A percentile compares a stretch with the other conserved stretches of the same genome.
phyloP scores from a whole-genome alignment of 2,113 vertebrate genomes.

The Entelurus aequoreus region DNA sequence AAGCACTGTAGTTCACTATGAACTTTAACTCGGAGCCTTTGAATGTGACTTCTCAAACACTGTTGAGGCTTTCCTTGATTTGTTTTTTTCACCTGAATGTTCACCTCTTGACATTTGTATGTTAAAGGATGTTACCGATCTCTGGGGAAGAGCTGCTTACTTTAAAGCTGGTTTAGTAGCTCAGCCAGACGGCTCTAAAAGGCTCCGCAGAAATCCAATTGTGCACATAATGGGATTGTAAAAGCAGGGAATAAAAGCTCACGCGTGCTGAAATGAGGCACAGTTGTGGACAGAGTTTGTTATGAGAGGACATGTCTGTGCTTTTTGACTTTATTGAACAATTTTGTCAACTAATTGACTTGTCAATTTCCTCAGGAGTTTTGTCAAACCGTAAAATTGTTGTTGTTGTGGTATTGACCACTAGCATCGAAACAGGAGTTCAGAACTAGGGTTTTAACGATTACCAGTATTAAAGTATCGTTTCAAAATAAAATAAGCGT shows the following conservation, averaged over 20 bases:
- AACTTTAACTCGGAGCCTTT: not conserved
- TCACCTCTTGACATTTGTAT: slow-evolving; percentile 10
- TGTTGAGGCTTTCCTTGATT: not conserved
- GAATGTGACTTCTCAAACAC: not conserved
- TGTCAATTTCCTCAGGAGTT: not conserved
- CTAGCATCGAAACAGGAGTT: no score
- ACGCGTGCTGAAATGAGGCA: not conserved
- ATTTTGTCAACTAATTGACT: not conserved
- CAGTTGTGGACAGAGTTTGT: not conserved
- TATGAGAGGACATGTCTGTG: not conserved
- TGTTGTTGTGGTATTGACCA: not conserved
- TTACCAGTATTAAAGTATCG: no score
- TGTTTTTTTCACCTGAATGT: not conserved
- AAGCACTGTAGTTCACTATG: not conserved
- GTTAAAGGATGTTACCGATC: slow-evolving; percentile 40
- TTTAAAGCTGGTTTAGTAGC: slow-evolving; percentile 71
- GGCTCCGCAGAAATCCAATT: slow-evolving; percentile 71
- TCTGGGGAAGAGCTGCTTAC: slow-evolving; percentile 65
- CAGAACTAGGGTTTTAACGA: no score
- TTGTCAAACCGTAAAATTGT: not conserved
- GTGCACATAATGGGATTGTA: slow-evolving; percentile 69
- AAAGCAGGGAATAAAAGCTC: slow-evolving; percentile 47
- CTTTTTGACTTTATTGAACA: not conserved
- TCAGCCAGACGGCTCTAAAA: slow-evolving; percentile 71
- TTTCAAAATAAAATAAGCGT: no score